phyloP scores from a whole-genome alignment of 2,888 invertebrate species.

The Dexiosoma caninum region DNA sequence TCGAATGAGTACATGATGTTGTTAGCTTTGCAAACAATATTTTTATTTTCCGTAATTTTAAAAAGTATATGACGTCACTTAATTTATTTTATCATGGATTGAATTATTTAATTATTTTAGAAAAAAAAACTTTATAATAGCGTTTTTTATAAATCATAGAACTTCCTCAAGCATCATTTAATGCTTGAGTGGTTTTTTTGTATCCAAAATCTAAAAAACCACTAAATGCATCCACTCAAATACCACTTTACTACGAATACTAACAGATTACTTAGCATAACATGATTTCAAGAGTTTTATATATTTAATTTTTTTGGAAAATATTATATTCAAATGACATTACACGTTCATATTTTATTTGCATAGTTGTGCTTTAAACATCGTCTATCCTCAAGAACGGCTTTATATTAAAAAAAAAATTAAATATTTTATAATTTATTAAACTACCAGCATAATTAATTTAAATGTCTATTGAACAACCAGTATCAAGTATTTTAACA shows the following conservation, averaged over 20 bases:
- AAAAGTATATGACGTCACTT: not conserved
- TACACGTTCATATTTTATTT: not conserved
- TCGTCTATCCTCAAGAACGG: not conserved
- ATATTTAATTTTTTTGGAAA: not conserved
- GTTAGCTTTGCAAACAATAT: too few relatives aligned
- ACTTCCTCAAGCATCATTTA: conserved; percentile 36
- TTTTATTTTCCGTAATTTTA: too few relatives aligned
- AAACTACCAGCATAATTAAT: conserved; percentile 1
- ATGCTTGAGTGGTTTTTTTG: conserved; percentile 34
- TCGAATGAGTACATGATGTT: too few relatives aligned
- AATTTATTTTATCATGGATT: too few relatives aligned
- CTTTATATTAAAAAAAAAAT: not conserved
- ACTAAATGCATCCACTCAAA: conserved; percentile 2
- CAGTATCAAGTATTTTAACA: not conserved
- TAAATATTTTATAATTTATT: not conserved
- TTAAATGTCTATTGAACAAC: conserved; percentile 1
- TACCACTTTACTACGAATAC: not conserved
- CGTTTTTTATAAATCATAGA: too few relatives aligned
- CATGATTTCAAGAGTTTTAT: not conserved
- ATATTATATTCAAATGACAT: not conserved
- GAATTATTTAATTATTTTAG: not conserved
- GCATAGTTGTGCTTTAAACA: not conserved
- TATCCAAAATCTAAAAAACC: not conserved
- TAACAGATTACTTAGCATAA: not conserved
- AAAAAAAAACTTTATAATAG: too few relatives aligned